Evolutionary conservation across 2,888 invertebrate genomes (phyloP), one percentile per base, ranked within the genome.

Genomic region (Tholera decimalis): DNA sequence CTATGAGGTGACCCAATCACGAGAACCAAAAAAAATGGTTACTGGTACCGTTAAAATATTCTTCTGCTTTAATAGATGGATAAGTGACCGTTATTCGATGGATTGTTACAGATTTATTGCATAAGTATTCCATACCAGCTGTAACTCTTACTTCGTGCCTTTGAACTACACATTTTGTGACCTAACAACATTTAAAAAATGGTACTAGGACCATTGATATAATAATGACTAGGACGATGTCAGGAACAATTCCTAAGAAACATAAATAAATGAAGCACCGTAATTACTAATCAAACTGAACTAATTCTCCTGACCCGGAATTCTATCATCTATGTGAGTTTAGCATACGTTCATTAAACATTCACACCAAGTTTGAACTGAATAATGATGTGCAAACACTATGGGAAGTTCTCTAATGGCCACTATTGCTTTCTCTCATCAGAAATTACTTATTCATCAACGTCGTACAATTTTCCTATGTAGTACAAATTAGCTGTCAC

Each of bases 361-460:
- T 75, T 54, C 30, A 50, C 26, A 46, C 24, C 33, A 41, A 30
- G 53, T 75, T 61, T 20, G 57, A 50, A 44, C 70, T 75, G 53
- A 75, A 76, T 69, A 53, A 58, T 54, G 43, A 69, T 54, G 30
- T 49, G 41, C 53, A 61, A 44, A 49, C 53, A 54, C 20, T 69
- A 50, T 73, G 56, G 15, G 55, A 68, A 56, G 13, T 22, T 44
- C 53, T 54, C 33, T 61, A 53, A 61, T 57, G 53, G 15, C 28
- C 24, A n/a, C 28, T 56, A 35, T 68, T 43, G 60, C 75, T 69
- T 75, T 68, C 71, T 53, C 74, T 59, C 41, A 43, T 56, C 51
- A 46, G 9, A n/a, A 39, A 68, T 56, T 53, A 46, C 46, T 56
- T 74, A 60, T 74, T 59, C 59, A 56, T 26, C 46, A 47, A 33